phyloP scores from a whole-genome alignment of 2,113 vertebrate genomes.

The Prionailurus bengalensis region DNA sequence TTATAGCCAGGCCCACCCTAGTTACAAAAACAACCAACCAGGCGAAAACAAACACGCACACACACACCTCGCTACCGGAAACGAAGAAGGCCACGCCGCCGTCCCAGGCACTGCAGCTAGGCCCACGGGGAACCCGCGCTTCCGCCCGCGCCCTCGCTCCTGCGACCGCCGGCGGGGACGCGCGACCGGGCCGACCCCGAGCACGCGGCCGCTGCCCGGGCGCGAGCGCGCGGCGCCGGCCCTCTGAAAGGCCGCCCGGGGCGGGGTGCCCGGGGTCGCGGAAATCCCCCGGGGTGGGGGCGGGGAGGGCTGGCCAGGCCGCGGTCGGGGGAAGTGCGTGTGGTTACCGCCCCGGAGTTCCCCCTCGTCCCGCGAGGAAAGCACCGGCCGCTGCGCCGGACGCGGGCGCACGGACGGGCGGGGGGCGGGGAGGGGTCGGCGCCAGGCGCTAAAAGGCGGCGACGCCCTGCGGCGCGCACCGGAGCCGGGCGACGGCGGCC shows the following conservation, averaged over 20 bases:
- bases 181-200: too few relatives aligned
- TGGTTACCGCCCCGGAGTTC: conserved; percentile 78
- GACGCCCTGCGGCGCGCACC: not conserved
- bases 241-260: not conserved
- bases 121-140: too few relatives aligned
- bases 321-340: conserved; percentile 61
- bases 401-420: too few relatives aligned
- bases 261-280: not conserved
- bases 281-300: conserved; percentile 72
- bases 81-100: too few relatives aligned
- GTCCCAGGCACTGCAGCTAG: too few relatives aligned
- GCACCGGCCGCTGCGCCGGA: conserved; percentile 35
- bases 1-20: not conserved
- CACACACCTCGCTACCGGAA: not conserved
- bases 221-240: not conserved
- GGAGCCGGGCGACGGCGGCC: not conserved
- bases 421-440: not conserved
- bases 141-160: too few relatives aligned
- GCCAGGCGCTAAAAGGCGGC: not conserved
- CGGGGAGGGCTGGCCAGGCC: not conserved
- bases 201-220: not conserved
- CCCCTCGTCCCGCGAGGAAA: conserved; percentile 75
- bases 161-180: too few relatives aligned
- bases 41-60: too few relatives aligned
- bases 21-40: not conserved